Base-by-base conservation (phyloP, 2,797 vertebrate species). In the Rhynchonycteris naso region DNA sequence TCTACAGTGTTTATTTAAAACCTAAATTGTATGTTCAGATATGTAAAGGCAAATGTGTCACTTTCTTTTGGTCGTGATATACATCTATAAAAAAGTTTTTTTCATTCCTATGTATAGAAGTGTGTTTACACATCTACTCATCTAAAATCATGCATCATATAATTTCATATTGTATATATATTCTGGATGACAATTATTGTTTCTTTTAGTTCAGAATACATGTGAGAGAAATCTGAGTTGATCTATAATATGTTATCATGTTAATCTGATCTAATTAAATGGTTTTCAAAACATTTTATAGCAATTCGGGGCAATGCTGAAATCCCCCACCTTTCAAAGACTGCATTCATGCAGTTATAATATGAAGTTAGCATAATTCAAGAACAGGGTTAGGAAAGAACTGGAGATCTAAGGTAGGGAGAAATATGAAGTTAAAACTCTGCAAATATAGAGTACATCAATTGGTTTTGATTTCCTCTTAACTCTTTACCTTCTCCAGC, bases 1-100 rank as follows among this genome's bases (percentile, higher is more conserved):
- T 82, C 93, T 56, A 69, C 80, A 96, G 58, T 14, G 96, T 2
- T 5, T 85, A 93, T 95, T 98, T 96, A 96, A 98, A 96, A 97
- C 92, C 91, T 95, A 58, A 75, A 95, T 80, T 92, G 95, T 72
- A 92, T 90, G 18, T 92, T 92, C 21, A 63, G 97, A 93, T 95
- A 96, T 75, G 90, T 92, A 43, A 91, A 88, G 58, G 8, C 82
- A 95, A 92, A 65, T 58, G 35, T 91, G 30, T 69, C 83, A 68
- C 85, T 92, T 97, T 94, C 96, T 94, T 87, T 90, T 84, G 76
- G 58, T 58, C 79, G 65, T 69, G 76, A 69, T 30, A 75, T 30
- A 89, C 15, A 30, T 91, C 47, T 66, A 75, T 74, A 22, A 69
- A 92, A 95, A 87, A 91, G n/a, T 19, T 91, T 86, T 76, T 30